These are phyloP conservation scores for Meriones unguiculatus DNA, from an alignment of 2,113 vertebrate species.

Conservation along the genomic window DNA sequence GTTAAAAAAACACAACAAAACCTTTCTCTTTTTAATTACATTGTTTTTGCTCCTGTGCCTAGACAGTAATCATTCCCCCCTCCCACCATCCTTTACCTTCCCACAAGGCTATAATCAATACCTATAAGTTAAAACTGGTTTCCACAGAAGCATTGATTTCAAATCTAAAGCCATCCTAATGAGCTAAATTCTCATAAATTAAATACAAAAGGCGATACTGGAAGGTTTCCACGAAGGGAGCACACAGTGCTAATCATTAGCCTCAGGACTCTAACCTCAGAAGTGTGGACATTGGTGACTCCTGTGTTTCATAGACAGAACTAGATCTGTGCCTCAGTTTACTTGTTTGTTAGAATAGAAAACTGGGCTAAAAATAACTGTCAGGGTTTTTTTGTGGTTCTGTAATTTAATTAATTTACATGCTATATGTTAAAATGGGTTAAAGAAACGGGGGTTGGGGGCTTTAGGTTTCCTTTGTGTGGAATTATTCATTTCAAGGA, in stretches of 20 bases:
- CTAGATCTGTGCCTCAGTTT: slow-evolving; percentile 73
- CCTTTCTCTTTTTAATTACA: slow-evolving; percentile 51
- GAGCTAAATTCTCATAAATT: slow-evolving; percentile 47
- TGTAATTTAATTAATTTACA: slow-evolving; percentile 2
- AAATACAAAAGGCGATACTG: slow-evolving; percentile 45
- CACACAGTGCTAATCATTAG: not conserved
- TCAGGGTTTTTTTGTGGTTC: not conserved
- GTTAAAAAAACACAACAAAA: not conserved
- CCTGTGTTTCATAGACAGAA: not conserved
- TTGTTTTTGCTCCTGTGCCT: slow-evolving; percentile 49
- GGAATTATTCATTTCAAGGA: slow-evolving; percentile 21
- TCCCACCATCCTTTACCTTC: slow-evolving; percentile 31
- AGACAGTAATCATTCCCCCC: slow-evolving; percentile 65
- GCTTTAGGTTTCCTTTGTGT: not conserved
- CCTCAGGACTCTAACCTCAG: not conserved
- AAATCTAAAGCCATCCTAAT: slow-evolving; percentile 57
- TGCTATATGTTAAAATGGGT: not conserved
- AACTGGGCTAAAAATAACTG: not conserved
- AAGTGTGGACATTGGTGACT: not conserved
- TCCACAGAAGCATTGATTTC: slow-evolving; percentile 72
- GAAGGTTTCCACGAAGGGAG: not conserved
- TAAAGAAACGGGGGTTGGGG: not conserved
- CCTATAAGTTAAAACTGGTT: slow-evolving; percentile 75
- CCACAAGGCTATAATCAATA: slow-evolving; percentile 56
- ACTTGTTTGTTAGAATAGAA: slow-evolving; percentile 36